A percentile compares a stretch with the other conserved stretches of the same genome.
Conservation (phyloP, 2,113 vertebrate genomes). For the Solenodon paradoxus region DNA sequence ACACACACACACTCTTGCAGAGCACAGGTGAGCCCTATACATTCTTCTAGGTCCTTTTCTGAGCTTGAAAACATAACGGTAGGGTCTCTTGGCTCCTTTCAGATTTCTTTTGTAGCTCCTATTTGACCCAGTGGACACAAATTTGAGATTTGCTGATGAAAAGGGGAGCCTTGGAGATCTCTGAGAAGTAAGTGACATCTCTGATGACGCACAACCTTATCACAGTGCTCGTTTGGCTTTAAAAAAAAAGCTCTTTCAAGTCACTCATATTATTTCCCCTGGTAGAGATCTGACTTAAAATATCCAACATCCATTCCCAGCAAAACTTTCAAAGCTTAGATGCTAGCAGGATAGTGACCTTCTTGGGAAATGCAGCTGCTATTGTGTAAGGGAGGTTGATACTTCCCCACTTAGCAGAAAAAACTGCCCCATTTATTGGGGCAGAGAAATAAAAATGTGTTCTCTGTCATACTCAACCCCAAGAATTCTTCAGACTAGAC, state of each 20-base stretch:
- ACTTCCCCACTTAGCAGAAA: neutral
- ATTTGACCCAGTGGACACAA: neutral
- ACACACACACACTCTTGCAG: too few species aligned
- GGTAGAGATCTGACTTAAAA: conserved; percentile 46
- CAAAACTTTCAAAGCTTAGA: neutral
- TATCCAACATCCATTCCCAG: conserved; percentile 50
- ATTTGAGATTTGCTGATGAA: neutral
- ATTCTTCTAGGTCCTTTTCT: neutral
- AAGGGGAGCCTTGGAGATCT: neutral
- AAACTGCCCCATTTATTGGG: neutral
- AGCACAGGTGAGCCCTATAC: neutral
- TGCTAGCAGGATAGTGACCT: neutral
- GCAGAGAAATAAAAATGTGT: neutral
- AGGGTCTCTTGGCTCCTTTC: neutral
- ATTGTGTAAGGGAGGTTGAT: neutral
- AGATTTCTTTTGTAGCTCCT: neutral
- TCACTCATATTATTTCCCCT: conserved; percentile 63
- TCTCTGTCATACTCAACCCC: neutral
- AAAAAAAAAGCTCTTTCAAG: conserved; percentile 44
- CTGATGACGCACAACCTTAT: neutral
- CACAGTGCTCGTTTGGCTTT: neutral
- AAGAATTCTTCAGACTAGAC: conserved; percentile 11
- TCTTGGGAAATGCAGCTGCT: neutral
- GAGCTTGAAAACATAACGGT: neutral
- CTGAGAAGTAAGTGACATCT: neutral